phyloP scores from a whole-genome alignment of 2,888 invertebrate genomes.

The Ditylenchus weischeri region DNA sequence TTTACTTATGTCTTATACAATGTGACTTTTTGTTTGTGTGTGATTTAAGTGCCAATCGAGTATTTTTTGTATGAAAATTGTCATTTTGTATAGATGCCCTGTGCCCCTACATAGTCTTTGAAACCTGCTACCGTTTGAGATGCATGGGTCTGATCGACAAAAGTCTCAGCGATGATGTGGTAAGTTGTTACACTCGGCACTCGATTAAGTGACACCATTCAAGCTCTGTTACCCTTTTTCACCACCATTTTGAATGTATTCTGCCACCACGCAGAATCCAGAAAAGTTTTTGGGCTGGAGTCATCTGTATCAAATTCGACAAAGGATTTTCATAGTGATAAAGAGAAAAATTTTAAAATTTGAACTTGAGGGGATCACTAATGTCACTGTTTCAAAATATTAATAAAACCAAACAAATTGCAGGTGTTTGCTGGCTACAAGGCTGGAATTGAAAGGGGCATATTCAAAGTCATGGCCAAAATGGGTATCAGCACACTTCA shows the following conservation, averaged over 20 bases:
- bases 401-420: conserved; percentile 10
- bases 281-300: too few relatives aligned
- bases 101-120: conserved; percentile 81
- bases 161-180: conserved; percentile 60
- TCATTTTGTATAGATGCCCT: conserved; percentile 70
- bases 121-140: conserved; percentile 80
- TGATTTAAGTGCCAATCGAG: neutral
- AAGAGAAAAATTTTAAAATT: neutral
- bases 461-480: conserved; percentile 86
- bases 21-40: neutral
- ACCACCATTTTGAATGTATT: too few relatives aligned
- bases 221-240: too few relatives aligned
- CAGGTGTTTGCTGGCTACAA: conserved; percentile 71
- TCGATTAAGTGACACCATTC: too few relatives aligned
- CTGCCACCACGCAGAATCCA: too few relatives aligned
- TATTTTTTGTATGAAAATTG: neutral
- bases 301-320: neutral
- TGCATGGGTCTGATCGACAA: conserved; percentile 82
- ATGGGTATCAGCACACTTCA: conserved; percentile 99
- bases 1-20: neutral
- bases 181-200: conserved; percentile 17
- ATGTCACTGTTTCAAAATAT: neutral
- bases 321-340: neutral
- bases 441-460: conserved; percentile 83
- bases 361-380: too few relatives aligned